Conservation (phyloP, 2,113 vertebrate genomes). For the Aspidoscelis tigris region DNA sequence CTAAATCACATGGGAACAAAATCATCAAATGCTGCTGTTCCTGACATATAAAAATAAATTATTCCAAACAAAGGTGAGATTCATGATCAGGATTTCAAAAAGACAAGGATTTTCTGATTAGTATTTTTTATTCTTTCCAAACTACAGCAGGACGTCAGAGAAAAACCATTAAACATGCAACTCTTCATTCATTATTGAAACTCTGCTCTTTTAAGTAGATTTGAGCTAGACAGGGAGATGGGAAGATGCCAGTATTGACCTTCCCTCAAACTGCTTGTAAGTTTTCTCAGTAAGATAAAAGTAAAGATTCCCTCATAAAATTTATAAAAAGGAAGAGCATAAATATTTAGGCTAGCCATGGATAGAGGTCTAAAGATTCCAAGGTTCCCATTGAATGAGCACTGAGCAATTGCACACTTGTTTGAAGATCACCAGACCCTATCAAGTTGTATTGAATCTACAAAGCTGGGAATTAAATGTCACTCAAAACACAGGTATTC, state of each 20-base stretch:
- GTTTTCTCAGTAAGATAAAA: constrained; percentile 8
- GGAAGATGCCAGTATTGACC: not conserved
- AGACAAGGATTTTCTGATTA: constrained; percentile 25
- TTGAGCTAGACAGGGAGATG: not conserved
- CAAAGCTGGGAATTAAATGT: constrained; percentile 20
- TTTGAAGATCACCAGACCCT: constrained; percentile 1
- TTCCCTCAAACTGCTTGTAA: constrained; percentile 24
- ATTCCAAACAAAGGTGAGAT: not conserved
- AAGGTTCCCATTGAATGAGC: constrained; percentile 7
- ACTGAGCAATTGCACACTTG: not conserved
- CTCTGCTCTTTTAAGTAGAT: constrained; percentile 27
- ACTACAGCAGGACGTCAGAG: constrained; percentile 6
- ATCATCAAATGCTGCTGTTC: not conserved
- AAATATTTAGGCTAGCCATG: constrained; percentile 19
- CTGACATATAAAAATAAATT: constrained; percentile 4
- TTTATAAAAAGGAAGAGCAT: constrained; percentile 7
- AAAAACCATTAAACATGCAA: constrained; percentile 28
- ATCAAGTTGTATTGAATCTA: constrained; percentile 11
- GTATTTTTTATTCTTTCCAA: constrained; percentile 3
- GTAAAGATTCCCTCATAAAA: not conserved
- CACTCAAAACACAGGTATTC: not conserved
- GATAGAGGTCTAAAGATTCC: not conserved
- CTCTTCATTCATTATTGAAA: constrained; percentile 16
- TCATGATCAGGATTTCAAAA: not conserved
- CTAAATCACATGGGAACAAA: not conserved